Evolutionary conservation across 2,888 invertebrate genomes (phyloP).

Genomic region (Andrena chrysosceles): DNA sequence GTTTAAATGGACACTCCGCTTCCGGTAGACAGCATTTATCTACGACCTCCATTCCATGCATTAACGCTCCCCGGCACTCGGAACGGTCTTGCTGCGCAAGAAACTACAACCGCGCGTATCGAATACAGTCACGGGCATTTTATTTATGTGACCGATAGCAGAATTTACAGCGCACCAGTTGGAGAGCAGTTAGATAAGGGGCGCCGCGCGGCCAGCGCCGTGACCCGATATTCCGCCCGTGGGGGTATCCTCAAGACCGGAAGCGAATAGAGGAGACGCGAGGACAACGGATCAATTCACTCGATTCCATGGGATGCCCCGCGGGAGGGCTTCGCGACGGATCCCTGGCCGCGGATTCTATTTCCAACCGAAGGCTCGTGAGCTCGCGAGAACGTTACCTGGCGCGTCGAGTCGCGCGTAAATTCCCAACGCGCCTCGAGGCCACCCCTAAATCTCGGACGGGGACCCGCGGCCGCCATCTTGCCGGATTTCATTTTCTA

Average conservation of each 20-base stretch:
- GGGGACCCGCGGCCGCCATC: neutral
- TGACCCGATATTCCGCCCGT: constrained; percentile 2
- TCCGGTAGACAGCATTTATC: constrained; percentile 26
- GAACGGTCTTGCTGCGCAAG: neutral
- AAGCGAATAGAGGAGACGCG: constrained; percentile 22
- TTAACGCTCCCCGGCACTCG: constrained; percentile 13
- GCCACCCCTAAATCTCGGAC: neutral
- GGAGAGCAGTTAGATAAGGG: constrained; percentile 34
- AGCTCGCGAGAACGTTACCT: too few relatives aligned
- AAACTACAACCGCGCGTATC: constrained; percentile 23
- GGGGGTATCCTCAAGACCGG: constrained; percentile 22
- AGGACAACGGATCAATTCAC: constrained; percentile 32
- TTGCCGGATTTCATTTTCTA: constrained; percentile 32
- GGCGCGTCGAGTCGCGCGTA: neutral
- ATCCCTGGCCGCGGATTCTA: neutral
- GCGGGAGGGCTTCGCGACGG: neutral
- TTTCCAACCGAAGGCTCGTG: neutral
- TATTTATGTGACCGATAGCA: constrained; percentile 41
- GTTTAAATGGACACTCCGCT: constrained; percentile 13
- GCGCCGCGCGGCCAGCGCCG: neutral
- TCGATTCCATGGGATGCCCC: constrained; percentile 51
- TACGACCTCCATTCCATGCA: constrained; percentile 15
- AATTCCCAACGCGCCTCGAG: neutral
- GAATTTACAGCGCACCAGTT: constrained; percentile 35
- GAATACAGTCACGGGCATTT: constrained; percentile 26